These are phyloP conservation scores for Haemorhous mexicanus DNA, from an alignment of 2,113 vertebrate genomes.

Conservation along the genomic window DNA sequence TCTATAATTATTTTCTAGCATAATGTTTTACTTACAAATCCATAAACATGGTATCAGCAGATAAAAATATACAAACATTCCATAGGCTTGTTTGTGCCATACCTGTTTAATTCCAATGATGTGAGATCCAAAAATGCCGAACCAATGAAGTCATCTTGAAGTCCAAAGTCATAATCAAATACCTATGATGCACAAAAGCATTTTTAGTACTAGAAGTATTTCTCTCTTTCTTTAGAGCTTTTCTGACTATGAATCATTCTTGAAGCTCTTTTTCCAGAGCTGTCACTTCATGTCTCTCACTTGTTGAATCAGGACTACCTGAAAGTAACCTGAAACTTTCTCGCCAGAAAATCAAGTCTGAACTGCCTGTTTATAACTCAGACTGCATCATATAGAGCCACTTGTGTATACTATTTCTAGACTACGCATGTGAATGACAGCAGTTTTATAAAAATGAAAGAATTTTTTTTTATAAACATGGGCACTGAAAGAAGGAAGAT, in stretches of 20 bases:
- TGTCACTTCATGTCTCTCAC: not conserved
- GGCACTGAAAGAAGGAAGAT: not conserved
- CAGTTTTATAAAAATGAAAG: not conserved
- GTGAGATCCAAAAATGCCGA: slow-evolving; percentile 89
- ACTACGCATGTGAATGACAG: accelerated
- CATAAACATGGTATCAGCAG: not conserved
- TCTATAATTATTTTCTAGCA: not conserved
- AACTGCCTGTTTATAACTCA: not conserved
- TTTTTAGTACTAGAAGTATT: not conserved
- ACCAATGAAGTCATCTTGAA: slow-evolving; percentile 99
- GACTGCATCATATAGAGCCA: not conserved
- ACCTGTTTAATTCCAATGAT: slow-evolving; percentile 92
- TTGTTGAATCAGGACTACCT: not conserved
- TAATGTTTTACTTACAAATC: not conserved
- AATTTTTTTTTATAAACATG: not conserved
- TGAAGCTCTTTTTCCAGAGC: not conserved
- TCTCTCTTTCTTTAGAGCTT: not conserved
- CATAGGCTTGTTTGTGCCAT: not conserved
- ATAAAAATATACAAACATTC: not conserved
- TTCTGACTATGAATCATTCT: not conserved
- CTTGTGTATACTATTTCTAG: accelerated
- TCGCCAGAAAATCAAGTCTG: not conserved
- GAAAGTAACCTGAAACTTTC: not conserved
- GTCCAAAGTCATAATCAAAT: slow-evolving; percentile 98
- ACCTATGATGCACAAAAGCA: slow-evolving; percentile 75